Evolutionary conservation across 2,797 vertebrate genomes (phyloP).

Genomic region (Atherinosoma microstoma): DNA sequence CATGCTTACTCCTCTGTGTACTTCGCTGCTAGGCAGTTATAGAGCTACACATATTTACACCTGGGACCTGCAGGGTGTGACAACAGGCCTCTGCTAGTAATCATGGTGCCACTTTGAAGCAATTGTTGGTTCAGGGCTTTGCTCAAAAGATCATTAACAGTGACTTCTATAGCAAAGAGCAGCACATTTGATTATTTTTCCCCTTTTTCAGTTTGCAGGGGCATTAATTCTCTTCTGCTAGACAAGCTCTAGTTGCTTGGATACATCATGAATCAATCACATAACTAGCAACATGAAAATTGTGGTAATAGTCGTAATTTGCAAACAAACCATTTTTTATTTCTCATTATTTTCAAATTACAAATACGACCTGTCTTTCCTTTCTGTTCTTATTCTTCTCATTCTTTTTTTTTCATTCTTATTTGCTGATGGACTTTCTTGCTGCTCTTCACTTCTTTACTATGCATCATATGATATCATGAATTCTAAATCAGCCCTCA

Average conservation of each 20-base stretch:
- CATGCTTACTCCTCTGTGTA: slow-evolving; percentile 18
- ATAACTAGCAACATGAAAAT: slow-evolving; percentile 34
- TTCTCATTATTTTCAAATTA: slow-evolving; percentile 10
- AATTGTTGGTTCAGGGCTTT: slow-evolving; percentile 43
- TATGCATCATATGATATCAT: slow-evolving; percentile 49
- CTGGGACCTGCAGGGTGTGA: slow-evolving; percentile 25
- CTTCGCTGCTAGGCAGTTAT: slow-evolving; percentile 28
- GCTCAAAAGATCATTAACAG: slow-evolving; percentile 54
- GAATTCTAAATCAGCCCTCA: slow-evolving; percentile 40
- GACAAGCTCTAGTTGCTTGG: slow-evolving; percentile 10
- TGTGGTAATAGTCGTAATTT: slow-evolving; percentile 22
- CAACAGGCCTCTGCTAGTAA: slow-evolving; percentile 42
- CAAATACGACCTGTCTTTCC: slow-evolving; percentile 30
- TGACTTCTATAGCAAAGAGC: slow-evolving; percentile 19
- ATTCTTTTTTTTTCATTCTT: slow-evolving; percentile 16
- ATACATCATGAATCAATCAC: slow-evolving; percentile 23
- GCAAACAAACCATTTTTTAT: background rate
- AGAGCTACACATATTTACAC: slow-evolving; percentile 48
- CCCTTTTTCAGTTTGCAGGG: slow-evolving; percentile 35
- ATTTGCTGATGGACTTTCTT: slow-evolving; percentile 4
- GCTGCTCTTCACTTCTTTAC: slow-evolving; percentile 48
- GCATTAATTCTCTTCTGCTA: slow-evolving; percentile 25
- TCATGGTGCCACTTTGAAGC: slow-evolving; percentile 30
- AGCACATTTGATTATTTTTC: slow-evolving; percentile 27
- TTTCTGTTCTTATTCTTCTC: slow-evolving; percentile 16